Evolutionary conservation across 2,797 vertebrate genomes (phyloP).

Genomic region (Lacerta bilineata): DNA sequence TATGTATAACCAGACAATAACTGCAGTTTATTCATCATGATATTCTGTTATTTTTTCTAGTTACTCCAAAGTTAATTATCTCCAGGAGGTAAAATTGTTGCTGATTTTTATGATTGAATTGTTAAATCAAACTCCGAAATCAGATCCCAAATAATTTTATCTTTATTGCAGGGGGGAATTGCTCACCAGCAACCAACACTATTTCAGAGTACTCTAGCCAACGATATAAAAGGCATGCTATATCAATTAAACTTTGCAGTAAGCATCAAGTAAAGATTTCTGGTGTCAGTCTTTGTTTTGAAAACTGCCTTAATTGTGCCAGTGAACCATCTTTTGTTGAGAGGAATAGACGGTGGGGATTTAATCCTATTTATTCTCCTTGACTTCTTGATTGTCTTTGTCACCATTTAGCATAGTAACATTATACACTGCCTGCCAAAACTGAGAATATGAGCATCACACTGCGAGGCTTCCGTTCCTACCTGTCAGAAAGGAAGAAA

Average conservation of each 20-base stretch:
- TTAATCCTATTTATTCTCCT: not conserved
- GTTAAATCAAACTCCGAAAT: not conserved
- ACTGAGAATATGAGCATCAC: not conserved
- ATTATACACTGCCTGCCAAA: not conserved
- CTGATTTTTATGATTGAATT: not conserved
- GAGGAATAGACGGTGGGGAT: not conserved
- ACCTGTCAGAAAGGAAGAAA: not conserved
- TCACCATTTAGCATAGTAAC: not conserved
- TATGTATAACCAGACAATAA: not conserved
- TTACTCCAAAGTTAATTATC: not conserved
- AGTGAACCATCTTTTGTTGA: not conserved
- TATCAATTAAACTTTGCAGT: not conserved
- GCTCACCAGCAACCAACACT: not conserved
- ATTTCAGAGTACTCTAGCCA: not conserved
- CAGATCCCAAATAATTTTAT: not conserved
- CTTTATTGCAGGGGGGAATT: not conserved
- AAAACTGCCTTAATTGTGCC: not conserved
- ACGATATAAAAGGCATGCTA: not conserved
- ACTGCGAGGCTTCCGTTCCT: not conserved
- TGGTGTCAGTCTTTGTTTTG: not conserved
- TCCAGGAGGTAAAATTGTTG: not conserved
- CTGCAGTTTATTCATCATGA: not conserved
- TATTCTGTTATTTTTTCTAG: not conserved
- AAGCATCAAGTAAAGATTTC: not conserved
- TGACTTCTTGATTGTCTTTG: not conserved